Evolutionary conservation across 2,888 invertebrate genomes (phyloP), one percentile per base, ranked within the genome.

Genomic region (Frankliniella fusca): DNA sequence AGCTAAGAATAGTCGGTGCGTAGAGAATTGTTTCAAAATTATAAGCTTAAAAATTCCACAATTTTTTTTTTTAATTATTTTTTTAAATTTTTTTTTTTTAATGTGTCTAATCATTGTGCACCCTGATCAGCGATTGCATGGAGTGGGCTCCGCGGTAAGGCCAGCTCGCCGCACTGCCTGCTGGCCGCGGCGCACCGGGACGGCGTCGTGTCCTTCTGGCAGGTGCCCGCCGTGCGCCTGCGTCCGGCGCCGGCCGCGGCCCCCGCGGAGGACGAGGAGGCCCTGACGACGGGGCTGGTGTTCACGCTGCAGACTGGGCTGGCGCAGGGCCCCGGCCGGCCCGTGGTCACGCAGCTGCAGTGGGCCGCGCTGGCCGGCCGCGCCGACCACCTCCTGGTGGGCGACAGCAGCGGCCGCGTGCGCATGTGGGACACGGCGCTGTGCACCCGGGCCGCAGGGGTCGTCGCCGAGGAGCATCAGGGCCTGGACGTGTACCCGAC

Each of bases 1-100:
- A 82, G 80, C 79, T 84, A 50, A 83, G 84, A 38, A 81, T 84
- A 49, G 83, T 84, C 80, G 85, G 85, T 85, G 81, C 49, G 70
- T 76, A 54, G 54, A 38, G 5, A 38, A 38, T 38, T 38, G 38
- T 38, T 38, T 38, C 38, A 38, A 38, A 38, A 38, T 38, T 38
- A 38, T 38, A 38, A 38, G 38, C 38, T 38, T 38, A 38, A 38
- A 38, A 38, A 38, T n/a, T n/a, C n/a, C n/a, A n/a, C n/a, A n/a
- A n/a, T n/a, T n/a, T n/a, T n/a, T n/a, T n/a, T n/a, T n/a, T n/a
- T n/a, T n/a, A n/a, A n/a, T n/a, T n/a, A n/a, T n/a, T n/a, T n/a
- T n/a, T n/a, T n/a, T n/a, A n/a, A n/a, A n/a, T n/a, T n/a, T n/a
- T n/a, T n/a, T n/a, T n/a, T n/a, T n/a, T n/a, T n/a, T n/a, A n/a